phyloP scores from a whole-genome alignment of 2,888 invertebrate species.

The Sepioteuthis lessoniana region DNA sequence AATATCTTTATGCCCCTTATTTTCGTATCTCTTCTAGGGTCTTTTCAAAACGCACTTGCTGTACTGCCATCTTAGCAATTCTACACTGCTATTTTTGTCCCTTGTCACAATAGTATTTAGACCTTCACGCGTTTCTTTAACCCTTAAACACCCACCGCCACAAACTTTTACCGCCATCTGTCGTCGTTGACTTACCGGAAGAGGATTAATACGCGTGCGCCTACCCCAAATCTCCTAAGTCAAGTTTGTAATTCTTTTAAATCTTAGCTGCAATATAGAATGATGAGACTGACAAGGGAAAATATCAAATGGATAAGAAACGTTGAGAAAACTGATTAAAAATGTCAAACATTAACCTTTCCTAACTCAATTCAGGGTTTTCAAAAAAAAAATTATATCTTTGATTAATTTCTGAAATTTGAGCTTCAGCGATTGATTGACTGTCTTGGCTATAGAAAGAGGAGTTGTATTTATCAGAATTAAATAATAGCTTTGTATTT shows the following conservation, averaged over 20 bases:
- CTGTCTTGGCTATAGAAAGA: neutral
- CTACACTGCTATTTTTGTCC: neutral
- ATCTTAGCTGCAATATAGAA: neutral
- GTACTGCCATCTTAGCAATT: neutral
- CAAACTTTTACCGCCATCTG: neutral
- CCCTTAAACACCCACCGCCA: neutral
- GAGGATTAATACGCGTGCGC: neutral
- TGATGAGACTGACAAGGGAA: neutral
- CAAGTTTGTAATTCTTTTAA: neutral
- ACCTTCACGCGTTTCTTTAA: neutral
- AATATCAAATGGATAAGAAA: neutral
- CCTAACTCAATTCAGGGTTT: neutral
- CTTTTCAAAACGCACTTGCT: neutral
- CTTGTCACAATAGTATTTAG: neutral
- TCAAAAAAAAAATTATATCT: neutral
- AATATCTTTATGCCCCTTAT: too few relatives aligned
- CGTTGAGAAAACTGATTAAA: neutral
- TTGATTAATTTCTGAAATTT: neutral
- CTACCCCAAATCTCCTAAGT: neutral
- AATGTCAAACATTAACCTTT: neutral
- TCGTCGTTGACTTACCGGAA: slow-evolving; percentile 6
- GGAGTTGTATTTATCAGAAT: neutral
- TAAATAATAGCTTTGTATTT: neutral
- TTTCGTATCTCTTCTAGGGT: neutral
- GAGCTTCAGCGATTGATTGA: neutral